Percentiles rank a stretch among this genome's conserved stretches.
Evolutionary conservation across 2,113 vertebrate species (phyloP).

Genomic region (Ciconia boyciana): DNA sequence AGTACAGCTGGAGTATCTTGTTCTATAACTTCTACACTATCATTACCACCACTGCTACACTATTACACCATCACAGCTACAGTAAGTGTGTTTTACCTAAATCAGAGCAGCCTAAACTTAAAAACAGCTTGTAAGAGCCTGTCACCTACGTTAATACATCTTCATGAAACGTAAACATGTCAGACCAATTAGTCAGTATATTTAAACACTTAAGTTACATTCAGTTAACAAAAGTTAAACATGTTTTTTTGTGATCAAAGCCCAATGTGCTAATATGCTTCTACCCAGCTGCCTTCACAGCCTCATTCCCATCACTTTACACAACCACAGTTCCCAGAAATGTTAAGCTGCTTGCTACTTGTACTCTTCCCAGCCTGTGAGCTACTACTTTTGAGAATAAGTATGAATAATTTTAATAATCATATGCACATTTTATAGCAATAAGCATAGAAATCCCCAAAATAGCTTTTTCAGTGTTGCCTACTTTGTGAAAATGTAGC

Average conservation of each 20-base stretch:
- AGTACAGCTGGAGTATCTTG: neutral
- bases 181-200: neutral
- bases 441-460: neutral
- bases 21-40: neutral
- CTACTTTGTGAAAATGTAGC: neutral
- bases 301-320: neutral
- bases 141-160: neutral
- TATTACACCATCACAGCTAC: neutral
- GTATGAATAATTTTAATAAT: neutral
- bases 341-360: neutral
- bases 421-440: neutral
- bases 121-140: neutral
- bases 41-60: neutral
- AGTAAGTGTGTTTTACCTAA: neutral
- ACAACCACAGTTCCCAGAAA: neutral
- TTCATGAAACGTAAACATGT: neutral
- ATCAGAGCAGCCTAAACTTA: neutral
- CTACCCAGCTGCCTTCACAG: neutral
- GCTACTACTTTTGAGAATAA: neutral
- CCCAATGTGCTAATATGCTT: neutral
- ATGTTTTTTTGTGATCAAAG: neutral
- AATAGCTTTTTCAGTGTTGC: neutral
- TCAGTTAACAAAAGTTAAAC: neutral
- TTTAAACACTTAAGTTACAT: neutral
- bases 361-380: neutral